Evolutionary conservation across 1,140 invertebrate genomes (phyloP).

Genomic region (Drosophila prosaltans): DNA sequence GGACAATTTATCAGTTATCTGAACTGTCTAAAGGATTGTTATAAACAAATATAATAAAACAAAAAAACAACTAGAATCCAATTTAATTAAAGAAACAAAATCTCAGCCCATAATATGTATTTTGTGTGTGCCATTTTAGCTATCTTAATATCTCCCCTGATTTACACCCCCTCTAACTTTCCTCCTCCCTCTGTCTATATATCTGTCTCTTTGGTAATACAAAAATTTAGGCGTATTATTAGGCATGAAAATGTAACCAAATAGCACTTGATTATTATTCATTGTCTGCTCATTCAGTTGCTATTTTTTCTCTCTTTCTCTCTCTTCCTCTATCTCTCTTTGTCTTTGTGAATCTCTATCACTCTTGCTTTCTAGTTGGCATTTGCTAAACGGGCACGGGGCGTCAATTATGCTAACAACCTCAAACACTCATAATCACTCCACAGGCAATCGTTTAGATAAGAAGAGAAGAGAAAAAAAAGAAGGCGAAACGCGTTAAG

Average conservation of each 20-base stretch:
- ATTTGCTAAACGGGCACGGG: slow-evolving; percentile 54
- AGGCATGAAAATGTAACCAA: slow-evolving; percentile 66
- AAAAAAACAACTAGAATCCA: neutral
- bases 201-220: neutral
- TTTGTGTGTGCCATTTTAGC: neutral
- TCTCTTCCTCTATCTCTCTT: slow-evolving; percentile 8
- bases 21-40: too few relatives aligned
- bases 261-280: slow-evolving; percentile 78
- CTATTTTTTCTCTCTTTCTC: slow-evolving; percentile 35
- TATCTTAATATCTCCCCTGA: neutral
- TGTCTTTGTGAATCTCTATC: neutral
- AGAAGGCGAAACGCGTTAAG: slow-evolving; percentile 60
- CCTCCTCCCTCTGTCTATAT: too few relatives aligned
- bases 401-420: slow-evolving; percentile 81
- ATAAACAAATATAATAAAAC: neutral
- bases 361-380: slow-evolving; percentile 18
- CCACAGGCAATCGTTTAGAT: slow-evolving; percentile 81
- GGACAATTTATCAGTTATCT: too few relatives aligned
- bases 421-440: slow-evolving; percentile 80
- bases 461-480: slow-evolving; percentile 43
- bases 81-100: slow-evolving; percentile 3
- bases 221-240: slow-evolving; percentile 59
- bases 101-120: neutral
- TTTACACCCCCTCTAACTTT: too few relatives aligned
- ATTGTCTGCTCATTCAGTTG: slow-evolving; percentile 55